Base-by-base conservation (phyloP, 2,888 invertebrate genomes). In the Sinohyriopsis cumingii region DNA sequence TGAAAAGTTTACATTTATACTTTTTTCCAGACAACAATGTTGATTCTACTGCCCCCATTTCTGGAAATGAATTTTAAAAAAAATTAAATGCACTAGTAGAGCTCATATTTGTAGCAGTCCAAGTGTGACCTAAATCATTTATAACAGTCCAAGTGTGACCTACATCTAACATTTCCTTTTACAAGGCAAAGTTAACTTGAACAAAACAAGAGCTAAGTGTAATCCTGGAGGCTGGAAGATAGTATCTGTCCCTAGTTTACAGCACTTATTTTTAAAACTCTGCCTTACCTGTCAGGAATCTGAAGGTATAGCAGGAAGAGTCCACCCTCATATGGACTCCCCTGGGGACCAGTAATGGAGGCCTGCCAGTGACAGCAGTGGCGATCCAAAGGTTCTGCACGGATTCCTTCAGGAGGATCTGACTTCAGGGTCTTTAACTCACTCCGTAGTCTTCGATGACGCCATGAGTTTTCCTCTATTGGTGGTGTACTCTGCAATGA, bases 321-420 rank as follows among this genome's bases (percentile, higher is more conserved):
- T 12, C 97, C 97, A 22, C 97, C 97, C 90, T 97, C 97, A 87
- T 97, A 98, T 0, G 97, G 96, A 88, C 96, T 96, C 55, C 96
- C 96, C 54, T 94, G 94, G 15, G 98, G 97, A 0, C 97, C 98
- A 33, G 95, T 94, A 84, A 98, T 95, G 68, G 95, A 94, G 2
- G 97, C 97, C 91, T 97, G 96, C 97, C 97, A 98, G 90, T 97
- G 96, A 86, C 94, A 95, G 85, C 94, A 94, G 90, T 93, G 93
- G 74, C 93, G 91, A 91, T 96, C 96, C 63, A 96, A 90, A 0
- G 96, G 95, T 20, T 93, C 93, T 3, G 95, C 96, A 84, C 94
- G 93, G 70, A 96, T 95, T 3, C 96, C 96, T 86, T 96, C 95
- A 0, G 95, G 95, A 4, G 95, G 95, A 87, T 96, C 95, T 25